phyloP scores from a whole-genome alignment of 1,140 invertebrate species.

The Pectinophora gossypiella region DNA sequence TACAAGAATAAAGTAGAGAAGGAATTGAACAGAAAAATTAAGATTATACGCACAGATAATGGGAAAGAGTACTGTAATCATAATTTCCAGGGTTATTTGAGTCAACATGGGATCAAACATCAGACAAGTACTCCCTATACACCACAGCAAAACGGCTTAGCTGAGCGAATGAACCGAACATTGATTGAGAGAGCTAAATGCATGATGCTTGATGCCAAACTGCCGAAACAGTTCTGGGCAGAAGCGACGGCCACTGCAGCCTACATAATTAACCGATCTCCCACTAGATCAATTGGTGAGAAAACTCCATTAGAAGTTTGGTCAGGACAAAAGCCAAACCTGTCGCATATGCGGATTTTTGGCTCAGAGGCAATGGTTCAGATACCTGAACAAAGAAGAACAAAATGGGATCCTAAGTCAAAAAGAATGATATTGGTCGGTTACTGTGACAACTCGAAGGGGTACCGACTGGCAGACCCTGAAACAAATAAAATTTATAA shows the following conservation, averaged over 20 bases:
- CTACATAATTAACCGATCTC: neutral
- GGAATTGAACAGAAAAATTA: too few relatives aligned
- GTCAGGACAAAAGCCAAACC: neutral
- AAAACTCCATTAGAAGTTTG: conserved; percentile 1
- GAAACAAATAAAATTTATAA: too few relatives aligned
- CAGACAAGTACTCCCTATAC: too few relatives aligned
- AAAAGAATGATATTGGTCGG: neutral
- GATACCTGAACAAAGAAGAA: neutral
- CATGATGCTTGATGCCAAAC: neutral
- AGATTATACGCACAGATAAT: too few relatives aligned
- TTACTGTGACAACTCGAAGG: too few relatives aligned
- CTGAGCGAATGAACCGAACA: neutral
- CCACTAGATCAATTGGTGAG: neutral
- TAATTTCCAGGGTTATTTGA: too few relatives aligned
- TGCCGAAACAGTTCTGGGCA: neutral
- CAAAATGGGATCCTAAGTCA: neutral
- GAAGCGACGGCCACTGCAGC: neutral
- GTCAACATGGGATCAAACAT: too few relatives aligned
- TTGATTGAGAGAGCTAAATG: neutral
- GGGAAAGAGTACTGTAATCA: too few relatives aligned
- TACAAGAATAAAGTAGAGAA: too few relatives aligned
- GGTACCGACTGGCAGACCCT: too few relatives aligned
- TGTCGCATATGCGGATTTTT: neutral
- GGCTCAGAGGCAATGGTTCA: neutral
- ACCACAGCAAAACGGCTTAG: neutral